Evolutionary conservation across 1,140 invertebrate species (phyloP), one percentile per base, ranked within the genome.

Genomic region (Neodiprion fabricii): DNA sequence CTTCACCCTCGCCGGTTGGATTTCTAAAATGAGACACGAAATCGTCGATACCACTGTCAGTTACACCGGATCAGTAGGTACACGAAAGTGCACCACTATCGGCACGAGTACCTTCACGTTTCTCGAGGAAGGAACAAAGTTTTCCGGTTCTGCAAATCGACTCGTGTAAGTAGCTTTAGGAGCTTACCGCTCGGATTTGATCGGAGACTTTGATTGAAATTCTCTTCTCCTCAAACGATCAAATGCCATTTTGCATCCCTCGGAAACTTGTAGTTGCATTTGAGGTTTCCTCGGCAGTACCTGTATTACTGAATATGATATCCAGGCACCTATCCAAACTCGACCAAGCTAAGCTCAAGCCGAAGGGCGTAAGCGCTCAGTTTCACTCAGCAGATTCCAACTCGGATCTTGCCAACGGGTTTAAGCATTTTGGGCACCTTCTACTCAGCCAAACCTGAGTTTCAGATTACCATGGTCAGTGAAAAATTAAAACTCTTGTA

Each of bases 311-410:
- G 53, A 17, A 61, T 12, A 61, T 61, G 53, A 61, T 61, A 17
- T 12, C 53, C n/a, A 61, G 53, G 9, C 53, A 61, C n/a, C 53
- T 61, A 61, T 61, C 53, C 53, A 61, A 61, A 61, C 53, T 61
- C 7, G n/a, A 61, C 53, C 53, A 8, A 17, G 53, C 53, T 61
- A 12, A 14, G n/a, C 53, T 61, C 53, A 12, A 17, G 53, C 9
- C n/a, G 53, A 17, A 17, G 53, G 53, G n/a, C 9, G 53, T 61
- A 14, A 5, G 53, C 53, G 53, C 53, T 8, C 53, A 61, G 9
- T 61, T 61, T 61, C 53, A 61, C 53, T 61, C 53, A 61, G 4
- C 53, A 61, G 53, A 61, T 61, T 61, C 53, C 53, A 61, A 61
- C 53, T 61, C 3, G 53, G 53, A 61, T 61, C 53, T 17, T 14